Base-by-base conservation (phyloP, 2,113 vertebrate species). In the Microtus pennsylvanicus region DNA sequence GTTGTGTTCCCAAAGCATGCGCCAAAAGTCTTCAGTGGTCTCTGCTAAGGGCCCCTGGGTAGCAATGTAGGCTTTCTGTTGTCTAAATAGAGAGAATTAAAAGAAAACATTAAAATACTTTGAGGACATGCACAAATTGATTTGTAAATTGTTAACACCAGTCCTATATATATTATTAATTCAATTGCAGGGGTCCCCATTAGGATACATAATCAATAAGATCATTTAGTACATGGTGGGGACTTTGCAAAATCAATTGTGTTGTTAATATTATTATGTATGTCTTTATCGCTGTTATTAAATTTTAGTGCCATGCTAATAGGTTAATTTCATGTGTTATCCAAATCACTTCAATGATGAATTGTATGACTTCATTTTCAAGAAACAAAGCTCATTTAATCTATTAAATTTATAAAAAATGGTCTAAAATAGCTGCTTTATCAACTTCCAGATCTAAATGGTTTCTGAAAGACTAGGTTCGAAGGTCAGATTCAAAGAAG, bases 1-100 rank as follows among this genome's bases (percentile, higher is more conserved):
- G 98, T 99, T 99, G 98, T 99, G 99, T 87, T 99, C 99, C 99
- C 99, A 99, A 61, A 99, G 99, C 99, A 99, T 99, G 97, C 99
- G 98, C 99, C 99, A 99, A 98, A 99, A 99, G 97, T 99, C 99
- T 98, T 99, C 99, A 16, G 99, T 99, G 97, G 99, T 99, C 98
- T 99, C 99, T 96, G 99, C 99, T 98, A 99, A 98, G 76, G 99
- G 99, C 78, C 99, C 99, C 97, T 99, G 99, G 90, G 99, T 99
- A 98, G 99, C 99, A 90, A 99, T 99, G 96, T 99, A 99, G 94
- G 99, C 99, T 98, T 99, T 99, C 97, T 99, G 99, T 98, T 99
- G 99, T 97, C 99, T 99, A 96, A 26, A 97, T 38, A 42, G 91
- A 96, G 97, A 97, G 74, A 45, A 95, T 50, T 16, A 89, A 91